These are phyloP conservation scores for Apostichopus parvimensis DNA, from an alignment of 35 echinoderm and acorn worm species.

Conservation along the genomic window DNA sequence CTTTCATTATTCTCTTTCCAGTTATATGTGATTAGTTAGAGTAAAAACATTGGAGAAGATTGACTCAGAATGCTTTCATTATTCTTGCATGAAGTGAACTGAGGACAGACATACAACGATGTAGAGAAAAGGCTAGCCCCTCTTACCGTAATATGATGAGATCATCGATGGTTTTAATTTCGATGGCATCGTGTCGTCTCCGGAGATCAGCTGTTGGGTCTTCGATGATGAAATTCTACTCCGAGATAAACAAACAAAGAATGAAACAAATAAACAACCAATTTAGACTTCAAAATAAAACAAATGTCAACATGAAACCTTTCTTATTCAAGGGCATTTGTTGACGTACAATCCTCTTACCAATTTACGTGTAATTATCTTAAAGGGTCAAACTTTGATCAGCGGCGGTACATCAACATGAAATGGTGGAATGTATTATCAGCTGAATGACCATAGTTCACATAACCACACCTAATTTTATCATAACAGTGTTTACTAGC, in stretches of 20 bases:
- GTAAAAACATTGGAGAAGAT: too few relatives aligned
- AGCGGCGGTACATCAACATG: background rate
- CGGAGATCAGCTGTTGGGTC: conserved; percentile 63
- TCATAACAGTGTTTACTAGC: too few relatives aligned
- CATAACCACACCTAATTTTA: too few relatives aligned
- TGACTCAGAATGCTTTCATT: too few relatives aligned
- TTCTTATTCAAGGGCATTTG: background rate
- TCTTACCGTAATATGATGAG: conserved; percentile 83
- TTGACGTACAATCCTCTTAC: background rate
- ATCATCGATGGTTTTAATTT: conserved; percentile 70
- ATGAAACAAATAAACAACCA: background rate
- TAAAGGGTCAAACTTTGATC: background rate
- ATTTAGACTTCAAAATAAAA: background rate
- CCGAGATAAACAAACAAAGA: background rate
- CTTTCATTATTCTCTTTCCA: too few relatives aligned
- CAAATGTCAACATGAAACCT: background rate
- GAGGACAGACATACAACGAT: too few relatives aligned
- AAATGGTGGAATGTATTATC: too few relatives aligned
- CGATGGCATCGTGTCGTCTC: conserved; percentile 76
- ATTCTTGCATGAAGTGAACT: too few relatives aligned
- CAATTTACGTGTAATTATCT: background rate
- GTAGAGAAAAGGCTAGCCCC: too few relatives aligned
- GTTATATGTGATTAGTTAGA: too few relatives aligned
- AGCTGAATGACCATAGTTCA: too few relatives aligned
- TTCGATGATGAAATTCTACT: conserved; percentile 60